Percentiles rank a stretch among this genome's conserved stretches.
Conservation (phyloP, 1,140 invertebrate genomes). For the Monomorium pharaonis region DNA sequence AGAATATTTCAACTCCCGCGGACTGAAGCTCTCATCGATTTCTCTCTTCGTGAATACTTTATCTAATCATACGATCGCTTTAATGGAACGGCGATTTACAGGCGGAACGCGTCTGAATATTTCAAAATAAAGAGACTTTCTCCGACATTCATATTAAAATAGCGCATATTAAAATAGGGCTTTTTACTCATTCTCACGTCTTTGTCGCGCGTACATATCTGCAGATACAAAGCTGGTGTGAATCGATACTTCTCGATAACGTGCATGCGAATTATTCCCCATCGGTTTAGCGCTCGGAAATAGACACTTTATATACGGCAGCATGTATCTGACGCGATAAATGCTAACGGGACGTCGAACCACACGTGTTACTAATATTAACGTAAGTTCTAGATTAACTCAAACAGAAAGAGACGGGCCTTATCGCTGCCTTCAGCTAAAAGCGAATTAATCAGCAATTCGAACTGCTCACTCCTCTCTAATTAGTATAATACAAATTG, state of each 20-base stretch:
- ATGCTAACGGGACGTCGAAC: neutral
- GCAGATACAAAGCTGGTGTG: neutral
- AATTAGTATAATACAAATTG: neutral
- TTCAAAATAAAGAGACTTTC: conserved; percentile 41
- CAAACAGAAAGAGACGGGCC: neutral
- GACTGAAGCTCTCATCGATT: conserved; percentile 39
- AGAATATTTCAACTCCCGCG: conserved; percentile 27
- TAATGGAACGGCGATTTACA: conserved; percentile 20
- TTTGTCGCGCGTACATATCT: neutral
- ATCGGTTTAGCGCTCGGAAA: conserved; percentile 16
- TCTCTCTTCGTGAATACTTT: conserved; percentile 42
- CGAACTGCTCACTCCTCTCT: neutral
- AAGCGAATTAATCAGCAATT: neutral
- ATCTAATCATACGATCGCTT: conserved; percentile 29
- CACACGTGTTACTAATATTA: conserved; percentile 5
- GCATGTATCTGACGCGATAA: neutral
- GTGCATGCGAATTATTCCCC: conserved; percentile 12
- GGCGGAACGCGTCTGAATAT: neutral
- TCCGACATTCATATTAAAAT: neutral
- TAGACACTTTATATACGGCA: conserved; percentile 18
- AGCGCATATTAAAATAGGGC: conserved; percentile 20
- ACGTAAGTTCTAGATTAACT: neutral
- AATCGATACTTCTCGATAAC: conserved; percentile 46
- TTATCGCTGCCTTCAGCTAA: neutral
- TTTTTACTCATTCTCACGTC: neutral